Evolutionary conservation across 2,113 vertebrate species (phyloP), one percentile per base, ranked within the genome.

Genomic region (Protobothrops flavoviridis): DNA sequence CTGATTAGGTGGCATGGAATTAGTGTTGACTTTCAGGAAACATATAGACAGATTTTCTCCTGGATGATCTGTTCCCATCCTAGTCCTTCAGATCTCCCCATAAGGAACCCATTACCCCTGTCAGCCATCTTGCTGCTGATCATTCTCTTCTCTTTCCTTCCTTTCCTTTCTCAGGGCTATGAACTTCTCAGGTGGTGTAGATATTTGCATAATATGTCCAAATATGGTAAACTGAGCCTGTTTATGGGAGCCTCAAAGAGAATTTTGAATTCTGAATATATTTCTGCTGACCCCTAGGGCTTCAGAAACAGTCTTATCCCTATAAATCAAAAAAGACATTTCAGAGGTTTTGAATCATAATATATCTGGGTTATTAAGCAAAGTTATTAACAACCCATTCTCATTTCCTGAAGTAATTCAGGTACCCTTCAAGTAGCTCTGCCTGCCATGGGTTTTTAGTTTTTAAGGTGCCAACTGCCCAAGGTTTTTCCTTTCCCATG

Each of bases 391-490:
- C 93, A 95, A 95, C 95, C 95, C 94, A 95, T 95, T 96, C 94
- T 96, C 96, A 92, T 97, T 97, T 96, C 96, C 94, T 97, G 97
- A 98, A 98, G 94, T 96, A 96, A 97, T 89, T 97, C 94, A 95
- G 0, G 5, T 89, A 96, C 20, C 69, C 97, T 97, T 96, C 97
- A 97, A 96, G 93, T 1, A 94, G 94, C 29, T 95, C 92, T 95
- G 89, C 94, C 95, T 95, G 95, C 92, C 93, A 61, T 61, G 57
- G 21, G 1, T 95, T 94, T 1, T 26, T 94, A 12, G 0, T 57
- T 94, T 92, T 61, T 94, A 91, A 95, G 92, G 43, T 5, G 24
- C 3, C 95, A 91, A 12, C 69, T 93, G 91, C 26, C 93, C 93
- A 59, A 48, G 91, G 50, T 92, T 96, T 90, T 86, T 89, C 17